Percentiles rank a stretch among this genome's conserved stretches.
These are phyloP conservation scores for Nematostella vectensis DNA, from an alignment of 92 coral and sea anemone genomes.

Conservation along the genomic window DNA sequence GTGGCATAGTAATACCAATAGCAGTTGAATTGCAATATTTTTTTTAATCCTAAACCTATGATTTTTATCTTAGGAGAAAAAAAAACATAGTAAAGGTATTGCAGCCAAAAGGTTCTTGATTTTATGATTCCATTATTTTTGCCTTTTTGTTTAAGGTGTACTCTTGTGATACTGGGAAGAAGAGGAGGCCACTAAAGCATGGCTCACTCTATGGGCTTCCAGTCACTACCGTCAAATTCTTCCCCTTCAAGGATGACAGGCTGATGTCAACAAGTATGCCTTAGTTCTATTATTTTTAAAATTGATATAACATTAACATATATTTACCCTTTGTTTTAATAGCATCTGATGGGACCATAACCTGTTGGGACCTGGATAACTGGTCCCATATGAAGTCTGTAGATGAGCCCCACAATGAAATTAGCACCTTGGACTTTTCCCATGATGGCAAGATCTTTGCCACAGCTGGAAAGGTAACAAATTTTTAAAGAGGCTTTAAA, in stretches of 20 bases:
- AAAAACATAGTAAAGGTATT: background rate
- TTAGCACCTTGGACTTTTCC: slow-evolving; percentile 87
- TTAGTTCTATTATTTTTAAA: background rate
- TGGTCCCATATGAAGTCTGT: slow-evolving; percentile 54
- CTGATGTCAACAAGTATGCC: slow-evolving; percentile 73
- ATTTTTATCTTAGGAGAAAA: too few species aligned
- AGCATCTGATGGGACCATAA: slow-evolving; percentile 91
- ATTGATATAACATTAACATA: background rate
- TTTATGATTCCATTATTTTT: too few species aligned
- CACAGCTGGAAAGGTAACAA: slow-evolving; percentile 95
- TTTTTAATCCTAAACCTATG: too few species aligned
- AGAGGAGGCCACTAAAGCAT: slow-evolving; percentile 85
- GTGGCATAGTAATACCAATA: too few species aligned
- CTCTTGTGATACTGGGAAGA: slow-evolving; percentile 65
- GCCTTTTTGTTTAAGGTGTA: slow-evolving; percentile 45
- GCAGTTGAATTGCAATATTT: too few species aligned
- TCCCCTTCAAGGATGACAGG: slow-evolving; percentile 74
- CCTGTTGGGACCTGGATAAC: slow-evolving; percentile 79
- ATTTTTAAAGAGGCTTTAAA: too few species aligned
- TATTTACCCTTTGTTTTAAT: background rate
- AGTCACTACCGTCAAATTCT: slow-evolving; percentile 79
- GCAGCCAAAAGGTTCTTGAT: too few species aligned
- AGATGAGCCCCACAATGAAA: slow-evolving; percentile 89
- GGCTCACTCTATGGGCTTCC: slow-evolving; percentile 96
- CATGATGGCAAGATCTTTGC: slow-evolving; percentile 97